Evolutionary conservation across 2,888 invertebrate genomes (phyloP).

Genomic region (Formica aserva): DNA sequence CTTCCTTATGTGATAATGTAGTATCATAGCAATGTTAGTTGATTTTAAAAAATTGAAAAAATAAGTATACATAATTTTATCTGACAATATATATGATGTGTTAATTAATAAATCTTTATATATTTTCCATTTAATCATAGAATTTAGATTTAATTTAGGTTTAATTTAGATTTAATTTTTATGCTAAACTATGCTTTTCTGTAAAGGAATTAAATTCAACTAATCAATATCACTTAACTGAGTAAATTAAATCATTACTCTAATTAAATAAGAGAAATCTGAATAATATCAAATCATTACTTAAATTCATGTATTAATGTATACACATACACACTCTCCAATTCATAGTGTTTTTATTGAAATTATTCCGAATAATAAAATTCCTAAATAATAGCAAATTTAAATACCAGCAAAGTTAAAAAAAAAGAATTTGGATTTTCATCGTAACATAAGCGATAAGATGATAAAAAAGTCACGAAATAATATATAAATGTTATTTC

Average conservation of each 20-base stretch:
- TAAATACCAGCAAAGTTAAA: background rate
- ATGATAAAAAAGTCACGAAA: background rate
- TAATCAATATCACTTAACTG: background rate
- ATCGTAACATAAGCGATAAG: background rate
- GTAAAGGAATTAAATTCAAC: background rate
- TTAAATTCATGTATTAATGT: background rate
- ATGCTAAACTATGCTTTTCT: background rate
- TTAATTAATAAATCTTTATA: background rate
- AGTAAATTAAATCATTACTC: background rate
- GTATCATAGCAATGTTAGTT: conserved; percentile 2
- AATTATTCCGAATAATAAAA: background rate
- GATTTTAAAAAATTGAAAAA: conserved; percentile 1
- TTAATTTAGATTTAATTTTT: background rate
- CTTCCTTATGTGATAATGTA: conserved; percentile 51
- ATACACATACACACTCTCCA: background rate
- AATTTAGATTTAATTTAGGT: background rate
- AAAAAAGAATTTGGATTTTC: background rate
- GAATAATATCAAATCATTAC: background rate
- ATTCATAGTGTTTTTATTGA: background rate
- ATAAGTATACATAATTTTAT: background rate
- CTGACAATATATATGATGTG: background rate
- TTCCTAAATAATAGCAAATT: background rate
- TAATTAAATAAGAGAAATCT: background rate
- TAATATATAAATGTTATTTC: too few species aligned
- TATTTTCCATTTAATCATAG: background rate